Percentiles rank a stretch among this genome's conserved stretches.
Conservation (phyloP, 2,113 vertebrate species). For the Otocyon megalotis region DNA sequence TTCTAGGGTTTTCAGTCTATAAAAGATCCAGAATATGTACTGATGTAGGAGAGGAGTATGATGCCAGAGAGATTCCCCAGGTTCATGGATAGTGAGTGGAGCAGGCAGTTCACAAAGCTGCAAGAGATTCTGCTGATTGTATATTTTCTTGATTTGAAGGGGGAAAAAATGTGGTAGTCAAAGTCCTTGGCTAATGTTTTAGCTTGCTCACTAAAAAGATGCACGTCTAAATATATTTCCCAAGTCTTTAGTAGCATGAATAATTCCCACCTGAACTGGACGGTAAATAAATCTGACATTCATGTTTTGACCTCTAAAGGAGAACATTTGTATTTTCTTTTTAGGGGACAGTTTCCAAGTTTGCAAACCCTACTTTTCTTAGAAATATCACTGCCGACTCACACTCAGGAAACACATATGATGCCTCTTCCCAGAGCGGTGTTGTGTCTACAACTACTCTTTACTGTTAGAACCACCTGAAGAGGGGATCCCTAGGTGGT, state of each 20-base stretch:
- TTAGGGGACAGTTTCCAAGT: neutral
- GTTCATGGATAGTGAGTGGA: neutral
- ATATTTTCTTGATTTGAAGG: neutral
- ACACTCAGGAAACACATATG: neutral
- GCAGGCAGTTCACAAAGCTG: neutral
- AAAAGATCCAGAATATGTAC: neutral
- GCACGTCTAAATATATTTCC: neutral
- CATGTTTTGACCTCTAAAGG: neutral
- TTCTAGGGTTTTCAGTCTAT: neutral
- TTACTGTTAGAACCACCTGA: neutral
- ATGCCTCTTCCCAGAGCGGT: neutral
- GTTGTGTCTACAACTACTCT: neutral
- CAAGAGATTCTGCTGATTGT: neutral
- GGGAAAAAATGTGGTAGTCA: neutral
- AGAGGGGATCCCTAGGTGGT: too few species aligned
- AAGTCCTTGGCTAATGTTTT: neutral
- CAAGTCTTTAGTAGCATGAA: neutral
- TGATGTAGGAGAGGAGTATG: neutral
- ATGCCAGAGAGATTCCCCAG: neutral
- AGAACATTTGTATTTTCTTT: neutral
- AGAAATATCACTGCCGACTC: neutral
- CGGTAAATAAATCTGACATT: neutral
- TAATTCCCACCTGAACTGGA: neutral
- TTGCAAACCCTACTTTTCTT: neutral
- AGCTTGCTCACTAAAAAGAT: conserved; percentile 6